Evolutionary conservation across 2,888 invertebrate genomes (phyloP), one percentile per base, ranked within the genome.

Genomic region (Apantesis nais): DNA sequence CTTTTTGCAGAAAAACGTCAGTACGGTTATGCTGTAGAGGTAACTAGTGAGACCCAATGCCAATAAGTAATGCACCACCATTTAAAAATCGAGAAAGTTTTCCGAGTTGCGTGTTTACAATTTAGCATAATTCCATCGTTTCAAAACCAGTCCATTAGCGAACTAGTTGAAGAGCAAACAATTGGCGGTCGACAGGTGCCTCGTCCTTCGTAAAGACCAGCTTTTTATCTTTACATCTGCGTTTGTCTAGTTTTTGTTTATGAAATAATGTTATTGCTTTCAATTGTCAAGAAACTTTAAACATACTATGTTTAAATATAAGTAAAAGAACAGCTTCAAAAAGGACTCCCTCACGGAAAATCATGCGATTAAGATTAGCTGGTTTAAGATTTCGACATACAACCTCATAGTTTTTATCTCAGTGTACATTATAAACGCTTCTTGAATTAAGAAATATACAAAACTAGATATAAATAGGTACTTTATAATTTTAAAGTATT

Each of bases 151-250:
- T 44, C 65, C 64, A 67, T 72, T 67, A 73, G 69, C 64, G 73
- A 82, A 86, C 86, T 71, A 79, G 85, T 83, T 71, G 73, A 74
- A 64, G 68, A 79, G 81, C 77, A 84, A 85, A 81, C 80, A 80
- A 80, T 80, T 75, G 71, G 62, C 67, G 72, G 72, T 39, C 55
- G 65, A 71, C 82, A 81, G 76, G 73, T 82, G 76, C 63, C 63
- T 67, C 69, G 74, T 73, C 73, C 76, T 81, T 80, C 74, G 66
- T 64, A 25, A 7, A 61, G 52, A 72, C 61, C 12, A 62, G 55
- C 31, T 72, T 69, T 66, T 71, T 74, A 70, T 74, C 62, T 52
- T 25, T n/a, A 19, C 9, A 61, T 39, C 37, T 66, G 44, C 65
- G 55, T 29, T 65, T 60, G 63, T 58, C 34, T 39, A 61, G 48